These are phyloP conservation scores for Nasua narica DNA, from an alignment of 2,797 vertebrate species.

Conservation along the genomic window DNA sequence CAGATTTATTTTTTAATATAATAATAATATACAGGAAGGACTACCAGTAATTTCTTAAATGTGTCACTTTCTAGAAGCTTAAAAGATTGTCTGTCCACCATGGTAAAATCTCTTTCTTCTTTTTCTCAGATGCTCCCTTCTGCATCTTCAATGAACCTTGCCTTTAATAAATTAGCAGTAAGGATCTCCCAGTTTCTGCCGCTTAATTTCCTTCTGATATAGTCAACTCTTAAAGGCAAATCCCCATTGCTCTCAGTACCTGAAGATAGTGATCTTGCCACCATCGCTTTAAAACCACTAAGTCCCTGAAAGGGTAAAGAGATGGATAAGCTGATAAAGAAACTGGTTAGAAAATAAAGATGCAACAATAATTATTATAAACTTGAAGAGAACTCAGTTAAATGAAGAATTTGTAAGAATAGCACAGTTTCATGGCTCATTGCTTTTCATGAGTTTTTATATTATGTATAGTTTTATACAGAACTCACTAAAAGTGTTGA, in stretches of 20 bases:
- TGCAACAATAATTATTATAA: not conserved
- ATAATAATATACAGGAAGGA: not conserved
- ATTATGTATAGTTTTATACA: not conserved
- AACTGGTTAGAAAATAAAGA: not conserved
- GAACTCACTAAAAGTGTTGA: not conserved
- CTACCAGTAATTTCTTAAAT: not conserved
- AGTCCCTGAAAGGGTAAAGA: not conserved
- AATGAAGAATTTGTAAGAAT: conserved; percentile 12
- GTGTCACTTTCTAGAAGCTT: not conserved
- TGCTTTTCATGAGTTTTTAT: conserved; percentile 16
- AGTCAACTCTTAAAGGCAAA: not conserved
- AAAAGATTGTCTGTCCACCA: not conserved
- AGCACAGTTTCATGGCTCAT: not conserved
- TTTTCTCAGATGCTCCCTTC: not conserved
- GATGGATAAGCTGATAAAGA: not conserved
- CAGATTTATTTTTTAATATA: not conserved
- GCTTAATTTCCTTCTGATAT: not conserved
- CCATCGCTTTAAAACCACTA: not conserved
- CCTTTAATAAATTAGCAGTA: not conserved
- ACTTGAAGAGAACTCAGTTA: not conserved
- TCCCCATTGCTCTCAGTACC: not conserved
- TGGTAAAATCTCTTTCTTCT: conserved; percentile 17
- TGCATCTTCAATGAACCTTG: not conserved
- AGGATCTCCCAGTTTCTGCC: not conserved
- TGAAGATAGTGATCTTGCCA: not conserved